phyloP scores from a whole-genome alignment of 2,888 invertebrate species.

The Conomelus anceps region DNA sequence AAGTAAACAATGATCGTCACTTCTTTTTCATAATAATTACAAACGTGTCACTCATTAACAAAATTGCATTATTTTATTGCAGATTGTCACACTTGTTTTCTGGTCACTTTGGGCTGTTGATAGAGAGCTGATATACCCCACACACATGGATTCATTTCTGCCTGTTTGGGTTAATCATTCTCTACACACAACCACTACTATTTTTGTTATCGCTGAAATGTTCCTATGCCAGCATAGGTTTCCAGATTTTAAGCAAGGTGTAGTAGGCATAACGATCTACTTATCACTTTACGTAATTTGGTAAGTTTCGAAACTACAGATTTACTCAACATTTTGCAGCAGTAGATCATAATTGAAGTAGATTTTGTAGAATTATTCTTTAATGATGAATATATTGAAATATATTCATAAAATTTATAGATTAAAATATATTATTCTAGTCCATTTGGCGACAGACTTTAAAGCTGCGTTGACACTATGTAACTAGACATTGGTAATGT shows the following conservation, averaged over 20 bases:
- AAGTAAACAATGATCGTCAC: too few relatives aligned
- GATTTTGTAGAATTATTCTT: too few relatives aligned
- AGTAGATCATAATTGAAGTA: not conserved
- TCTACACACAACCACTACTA: constrained; percentile 50
- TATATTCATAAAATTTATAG: too few relatives aligned
- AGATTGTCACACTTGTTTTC: constrained; percentile 50
- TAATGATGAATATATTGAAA: too few relatives aligned
- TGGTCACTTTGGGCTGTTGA: constrained; percentile 50
- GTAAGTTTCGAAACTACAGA: constrained; percentile 24
- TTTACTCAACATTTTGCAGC: not conserved
- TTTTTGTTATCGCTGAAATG: constrained; percentile 47
- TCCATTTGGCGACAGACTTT: too few relatives aligned
- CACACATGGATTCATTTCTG: constrained; percentile 46
- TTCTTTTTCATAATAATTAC: too few relatives aligned
- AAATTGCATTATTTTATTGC: constrained; percentile 38
- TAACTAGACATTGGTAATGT: too few relatives aligned
- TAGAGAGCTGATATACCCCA: constrained; percentile 52
- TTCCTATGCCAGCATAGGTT: constrained; percentile 37
- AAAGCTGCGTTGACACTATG: too few relatives aligned
- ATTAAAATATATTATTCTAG: too few relatives aligned
- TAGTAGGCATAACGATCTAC: constrained; percentile 27
- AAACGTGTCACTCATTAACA: too few relatives aligned
- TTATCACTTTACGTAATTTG: constrained; percentile 29
- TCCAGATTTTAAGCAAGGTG: constrained; percentile 25
- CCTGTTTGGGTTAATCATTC: constrained; percentile 55